Evolutionary conservation across 2,113 vertebrate species (phyloP).

Genomic region (Cisticola juncidis): DNA sequence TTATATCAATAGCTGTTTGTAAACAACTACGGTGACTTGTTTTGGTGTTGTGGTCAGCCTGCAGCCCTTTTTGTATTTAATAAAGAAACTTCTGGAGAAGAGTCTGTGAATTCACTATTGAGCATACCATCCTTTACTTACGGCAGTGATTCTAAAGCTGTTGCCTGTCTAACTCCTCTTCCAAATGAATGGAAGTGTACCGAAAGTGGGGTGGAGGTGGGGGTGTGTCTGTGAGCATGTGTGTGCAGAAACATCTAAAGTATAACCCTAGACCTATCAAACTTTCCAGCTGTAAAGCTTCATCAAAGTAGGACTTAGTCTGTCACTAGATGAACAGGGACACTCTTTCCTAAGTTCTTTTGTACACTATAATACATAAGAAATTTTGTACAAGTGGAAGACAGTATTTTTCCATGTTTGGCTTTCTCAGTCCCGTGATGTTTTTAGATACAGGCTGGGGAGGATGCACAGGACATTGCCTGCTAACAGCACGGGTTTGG

Average conservation of each 20-base stretch:
- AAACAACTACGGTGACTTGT: neutral
- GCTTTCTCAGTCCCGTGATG: neutral
- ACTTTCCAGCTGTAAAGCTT: neutral
- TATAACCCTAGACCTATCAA: neutral
- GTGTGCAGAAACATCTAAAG: neutral
- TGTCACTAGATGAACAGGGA: neutral
- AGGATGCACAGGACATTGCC: neutral
- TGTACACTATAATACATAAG: neutral
- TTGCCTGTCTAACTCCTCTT: neutral
- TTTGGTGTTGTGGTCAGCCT: slow-evolving; percentile 34
- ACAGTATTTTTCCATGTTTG: neutral
- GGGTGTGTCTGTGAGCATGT: neutral
- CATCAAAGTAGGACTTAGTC: neutral
- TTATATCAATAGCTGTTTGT: slow-evolving; percentile 7
- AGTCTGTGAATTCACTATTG: slow-evolving; percentile 40
- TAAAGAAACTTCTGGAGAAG: slow-evolving; percentile 63
- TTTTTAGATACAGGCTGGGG: neutral
- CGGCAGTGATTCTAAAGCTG: neutral
- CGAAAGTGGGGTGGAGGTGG: neutral
- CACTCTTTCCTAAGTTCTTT: neutral
- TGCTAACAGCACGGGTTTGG: neutral
- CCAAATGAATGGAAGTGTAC: neutral
- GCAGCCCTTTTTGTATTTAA: slow-evolving; percentile 48
- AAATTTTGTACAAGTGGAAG: neutral
- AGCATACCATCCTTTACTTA: neutral